Conservation (phyloP, 2,888 invertebrate species). For the Unio pictorum region DNA sequence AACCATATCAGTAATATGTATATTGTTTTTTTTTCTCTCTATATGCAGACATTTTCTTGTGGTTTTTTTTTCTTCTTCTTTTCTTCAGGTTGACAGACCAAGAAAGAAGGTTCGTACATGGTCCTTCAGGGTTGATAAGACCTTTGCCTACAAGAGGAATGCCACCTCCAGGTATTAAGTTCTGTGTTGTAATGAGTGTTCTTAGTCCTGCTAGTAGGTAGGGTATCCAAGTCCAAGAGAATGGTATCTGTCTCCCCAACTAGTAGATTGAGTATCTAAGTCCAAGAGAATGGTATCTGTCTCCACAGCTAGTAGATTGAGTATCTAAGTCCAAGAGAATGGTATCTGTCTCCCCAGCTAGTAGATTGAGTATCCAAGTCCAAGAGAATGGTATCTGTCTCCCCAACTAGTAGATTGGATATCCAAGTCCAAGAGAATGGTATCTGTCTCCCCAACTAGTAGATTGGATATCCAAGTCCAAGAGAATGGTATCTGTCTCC, state of each 20-base stretch:
- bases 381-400: no score
- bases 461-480: slow-evolving; percentile 19
- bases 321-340: not conserved
- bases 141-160: slow-evolving; percentile 61
- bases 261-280: no score
- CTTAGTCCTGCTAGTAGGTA: not conserved
- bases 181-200: not conserved
- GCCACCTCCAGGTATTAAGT: slow-evolving; percentile 55
- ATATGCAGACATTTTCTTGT: not conserved
- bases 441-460: no score
- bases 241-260: no score
- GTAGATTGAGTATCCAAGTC: not conserved
- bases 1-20: no score
- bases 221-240: no score
- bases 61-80: not conserved
- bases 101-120: slow-evolving; percentile 54
- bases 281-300: no score
- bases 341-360: no score
- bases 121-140: slow-evolving; percentile 56
- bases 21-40: not conserved
- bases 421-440: not conserved
- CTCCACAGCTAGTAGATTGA: no score
- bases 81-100: slow-evolving; percentile 58
- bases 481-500: not conserved
- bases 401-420: no score